Base-by-base conservation (phyloP, 2,888 invertebrate genomes). In the Drosophila putrida region DNA sequence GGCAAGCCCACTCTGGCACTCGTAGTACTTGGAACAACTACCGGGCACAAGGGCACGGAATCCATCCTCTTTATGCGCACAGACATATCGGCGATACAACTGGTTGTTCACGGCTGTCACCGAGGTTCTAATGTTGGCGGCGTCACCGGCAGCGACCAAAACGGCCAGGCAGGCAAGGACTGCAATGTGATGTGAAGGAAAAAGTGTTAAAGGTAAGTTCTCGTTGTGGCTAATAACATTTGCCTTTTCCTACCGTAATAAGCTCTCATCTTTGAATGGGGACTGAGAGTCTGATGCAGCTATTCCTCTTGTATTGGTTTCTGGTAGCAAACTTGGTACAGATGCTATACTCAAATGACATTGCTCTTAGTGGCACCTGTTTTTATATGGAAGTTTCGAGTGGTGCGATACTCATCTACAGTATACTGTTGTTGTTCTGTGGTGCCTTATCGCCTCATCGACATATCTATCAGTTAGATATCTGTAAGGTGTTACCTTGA, bases 11-110 rank as follows among this genome's bases (percentile, higher is more conserved):
- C 75, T 71, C 51, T 82, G 78, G 20, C 92, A 91, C 66, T 90
- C 88, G 20, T 89, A 91, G 77, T 83, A 91, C 54, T 86, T 78
- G 0, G 85, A 88, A 53, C 91, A 91, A 58, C 91, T 90, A 13
- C 92, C 92, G 1, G 91, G 91, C 2, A 91, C 91, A 10, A 92
- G 50, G 4, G 87, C 74, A 3, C 84, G 86, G 59, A 80, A 88
- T 13, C 91, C 92, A 65, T 91, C 66, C 0, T 47, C n/a, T 54
- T 90, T 90, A 6, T 75, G 62, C 15, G 71, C 72, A 53, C 91
- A 91, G 4, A 91, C 75, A 51, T 70, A 91, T 31, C 83, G 83
- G 0, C 82, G 80, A 28, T 91, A 90, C 0, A 90, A 55, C 6
- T 70, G 55, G 28, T 88, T 89, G 54, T 91, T 81, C 6, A 89